phyloP scores from a whole-genome alignment of 2,113 vertebrate species.

The Colaptes auratus region DNA sequence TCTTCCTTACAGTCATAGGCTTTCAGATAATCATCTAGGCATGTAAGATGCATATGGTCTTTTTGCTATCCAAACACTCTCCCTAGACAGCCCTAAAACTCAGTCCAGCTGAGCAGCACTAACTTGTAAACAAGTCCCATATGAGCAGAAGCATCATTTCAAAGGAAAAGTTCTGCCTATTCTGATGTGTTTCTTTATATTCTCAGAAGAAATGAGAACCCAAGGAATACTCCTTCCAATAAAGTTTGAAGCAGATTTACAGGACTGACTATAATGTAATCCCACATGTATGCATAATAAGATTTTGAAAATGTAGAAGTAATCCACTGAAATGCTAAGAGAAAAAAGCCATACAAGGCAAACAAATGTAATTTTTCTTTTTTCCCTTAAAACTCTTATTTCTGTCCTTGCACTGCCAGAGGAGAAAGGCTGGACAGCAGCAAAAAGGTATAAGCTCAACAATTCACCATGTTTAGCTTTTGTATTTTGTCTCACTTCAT shows the following conservation, averaged over 20 bases:
- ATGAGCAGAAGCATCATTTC: background rate
- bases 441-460: background rate
- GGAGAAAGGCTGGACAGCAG: background rate
- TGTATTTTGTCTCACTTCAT: background rate
- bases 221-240: background rate
- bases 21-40: background rate
- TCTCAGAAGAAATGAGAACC: background rate
- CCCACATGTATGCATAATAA: rapidly evolving
- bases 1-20: background rate
- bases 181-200: background rate
- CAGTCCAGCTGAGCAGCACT: background rate
- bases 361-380: background rate
- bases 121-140: background rate
- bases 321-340: background rate
- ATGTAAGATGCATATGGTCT: background rate
- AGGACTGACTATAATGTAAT: background rate
- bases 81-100: background rate
- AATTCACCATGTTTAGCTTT: background rate
- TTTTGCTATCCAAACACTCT: background rate
- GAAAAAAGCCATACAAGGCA: background rate
- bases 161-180: background rate
- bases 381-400: background rate
- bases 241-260: background rate
- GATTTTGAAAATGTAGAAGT: background rate
- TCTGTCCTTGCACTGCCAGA: background rate